Conservation (phyloP, 2,888 invertebrate species). For the Drosophila nr. medialis region DNA sequence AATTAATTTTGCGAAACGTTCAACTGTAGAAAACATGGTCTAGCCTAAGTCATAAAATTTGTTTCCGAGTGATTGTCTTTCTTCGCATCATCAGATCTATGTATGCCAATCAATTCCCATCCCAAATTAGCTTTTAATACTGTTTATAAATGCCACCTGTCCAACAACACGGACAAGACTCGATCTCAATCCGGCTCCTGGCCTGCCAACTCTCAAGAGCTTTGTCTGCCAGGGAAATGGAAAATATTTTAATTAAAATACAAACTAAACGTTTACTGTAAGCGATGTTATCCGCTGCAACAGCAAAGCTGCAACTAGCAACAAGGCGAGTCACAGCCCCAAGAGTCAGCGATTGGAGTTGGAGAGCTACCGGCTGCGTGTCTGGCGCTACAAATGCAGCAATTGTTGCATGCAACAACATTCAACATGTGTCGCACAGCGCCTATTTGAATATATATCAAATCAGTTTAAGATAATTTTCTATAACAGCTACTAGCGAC, state of each 20-base stretch:
- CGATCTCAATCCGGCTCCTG: slow-evolving; percentile 62
- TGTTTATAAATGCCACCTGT: slow-evolving; percentile 71
- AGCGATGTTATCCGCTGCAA: slow-evolving; percentile 70
- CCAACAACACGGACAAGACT: slow-evolving; percentile 63
- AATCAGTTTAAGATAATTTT: slow-evolving; percentile 79
- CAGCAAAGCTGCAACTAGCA: slow-evolving; percentile 28
- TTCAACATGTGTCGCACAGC: slow-evolving; percentile 76
- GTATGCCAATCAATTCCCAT: slow-evolving; percentile 63
- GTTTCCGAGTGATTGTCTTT: not conserved
- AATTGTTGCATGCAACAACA: slow-evolving; percentile 66
- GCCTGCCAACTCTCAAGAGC: slow-evolving; percentile 21
- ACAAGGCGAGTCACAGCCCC: slow-evolving; percentile 26
- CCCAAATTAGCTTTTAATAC: slow-evolving; percentile 64
- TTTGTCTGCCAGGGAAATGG: slow-evolving; percentile 55
- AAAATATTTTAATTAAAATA: slow-evolving; percentile 80
- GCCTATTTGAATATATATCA: slow-evolving; percentile 80
- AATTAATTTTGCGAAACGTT: slow-evolving; percentile 33
- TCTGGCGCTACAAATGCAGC: slow-evolving; percentile 57
- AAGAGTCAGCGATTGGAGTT: not conserved
- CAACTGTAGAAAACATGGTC: slow-evolving; percentile 1
- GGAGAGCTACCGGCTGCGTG: slow-evolving; percentile 56
- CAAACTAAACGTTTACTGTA: slow-evolving; percentile 77
- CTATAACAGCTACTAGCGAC: slow-evolving; percentile 70
- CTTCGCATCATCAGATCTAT: slow-evolving; percentile 43
- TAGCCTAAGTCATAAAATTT: slow-evolving; percentile 5